Conservation (phyloP, 2,888 invertebrate genomes). For the Torymus tubicola region DNA sequence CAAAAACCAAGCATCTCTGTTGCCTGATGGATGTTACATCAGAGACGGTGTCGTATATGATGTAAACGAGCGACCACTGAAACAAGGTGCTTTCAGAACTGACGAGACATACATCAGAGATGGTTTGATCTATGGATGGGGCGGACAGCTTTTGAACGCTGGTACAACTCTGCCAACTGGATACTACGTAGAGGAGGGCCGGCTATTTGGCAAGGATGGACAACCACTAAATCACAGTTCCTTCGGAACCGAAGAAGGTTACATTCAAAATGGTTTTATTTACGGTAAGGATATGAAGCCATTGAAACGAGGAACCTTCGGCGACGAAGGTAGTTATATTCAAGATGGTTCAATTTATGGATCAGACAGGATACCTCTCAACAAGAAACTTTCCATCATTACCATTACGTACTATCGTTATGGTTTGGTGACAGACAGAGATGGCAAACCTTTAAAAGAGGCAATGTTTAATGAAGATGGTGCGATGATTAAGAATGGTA, state of each 20-base stretch:
- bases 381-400: conserved; percentile 66
- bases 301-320: conserved; percentile 68
- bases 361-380: conserved; percentile 67
- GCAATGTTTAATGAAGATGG: conserved; percentile 70
- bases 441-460: conserved; percentile 69
- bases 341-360: conserved; percentile 70
- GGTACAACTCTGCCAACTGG: conserved; percentile 69
- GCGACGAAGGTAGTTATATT: conserved; percentile 70
- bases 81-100: conserved; percentile 71
- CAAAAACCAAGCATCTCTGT: conserved; percentile 68
- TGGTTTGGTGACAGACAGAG: conserved; percentile 69
- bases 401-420: conserved; percentile 69
- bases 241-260: conserved; percentile 70
- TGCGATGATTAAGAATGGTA: conserved; percentile 69
- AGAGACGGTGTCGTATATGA: conserved; percentile 70
- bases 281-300: conserved; percentile 70
- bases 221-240: conserved; percentile 71
- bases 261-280: conserved; percentile 70
- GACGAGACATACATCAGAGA: conserved; percentile 72
- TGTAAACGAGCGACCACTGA: conserved; percentile 67
- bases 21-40: conserved; percentile 73
- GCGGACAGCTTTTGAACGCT: conserved; percentile 70
- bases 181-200: conserved; percentile 70
- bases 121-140: conserved; percentile 71
- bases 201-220: conserved; percentile 70